phyloP scores from a whole-genome alignment of 1,140 invertebrate genomes.

The Akabosia matsudoensis region DNA sequence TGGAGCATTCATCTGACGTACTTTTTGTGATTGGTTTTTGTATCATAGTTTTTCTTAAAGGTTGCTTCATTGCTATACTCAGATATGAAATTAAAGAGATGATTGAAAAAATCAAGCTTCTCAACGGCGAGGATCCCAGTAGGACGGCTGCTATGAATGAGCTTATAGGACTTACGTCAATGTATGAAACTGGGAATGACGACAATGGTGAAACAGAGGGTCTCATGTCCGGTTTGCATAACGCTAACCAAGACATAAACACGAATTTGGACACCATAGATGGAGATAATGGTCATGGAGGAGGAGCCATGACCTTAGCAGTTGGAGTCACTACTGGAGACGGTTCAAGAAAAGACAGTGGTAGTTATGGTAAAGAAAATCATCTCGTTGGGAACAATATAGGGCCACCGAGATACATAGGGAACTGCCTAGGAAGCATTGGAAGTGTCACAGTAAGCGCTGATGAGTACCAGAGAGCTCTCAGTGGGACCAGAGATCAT shows the following conservation, averaged over 20 bases:
- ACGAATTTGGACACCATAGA: neutral
- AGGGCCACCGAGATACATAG: neutral
- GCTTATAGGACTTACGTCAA: constrained; percentile 45
- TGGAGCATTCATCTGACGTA: constrained; percentile 71
- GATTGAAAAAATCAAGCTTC: constrained; percentile 76
- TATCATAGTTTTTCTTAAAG: constrained; percentile 82
- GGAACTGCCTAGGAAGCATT: neutral
- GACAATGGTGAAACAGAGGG: constrained; percentile 22
- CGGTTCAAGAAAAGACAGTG: neutral
- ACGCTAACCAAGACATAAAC: neutral
- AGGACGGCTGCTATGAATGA: constrained; percentile 44
- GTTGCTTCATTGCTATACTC: constrained; percentile 83
- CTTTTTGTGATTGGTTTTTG: constrained; percentile 83
- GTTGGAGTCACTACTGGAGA: neutral
- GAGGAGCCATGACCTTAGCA: neutral
- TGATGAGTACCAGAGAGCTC: neutral
- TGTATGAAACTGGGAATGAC: constrained; percentile 29
- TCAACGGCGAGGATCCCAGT: constrained; percentile 53
- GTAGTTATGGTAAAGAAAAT: neutral
- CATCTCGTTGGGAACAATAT: constrained; percentile 7
- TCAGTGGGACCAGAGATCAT: neutral
- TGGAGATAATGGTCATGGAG: neutral
- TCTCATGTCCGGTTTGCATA: neutral
- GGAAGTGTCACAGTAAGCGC: neutral
- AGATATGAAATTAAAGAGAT: constrained; percentile 57